Conservation (phyloP, 1,140 invertebrate genomes). For the Mizuhopecten yessoensis region DNA sequence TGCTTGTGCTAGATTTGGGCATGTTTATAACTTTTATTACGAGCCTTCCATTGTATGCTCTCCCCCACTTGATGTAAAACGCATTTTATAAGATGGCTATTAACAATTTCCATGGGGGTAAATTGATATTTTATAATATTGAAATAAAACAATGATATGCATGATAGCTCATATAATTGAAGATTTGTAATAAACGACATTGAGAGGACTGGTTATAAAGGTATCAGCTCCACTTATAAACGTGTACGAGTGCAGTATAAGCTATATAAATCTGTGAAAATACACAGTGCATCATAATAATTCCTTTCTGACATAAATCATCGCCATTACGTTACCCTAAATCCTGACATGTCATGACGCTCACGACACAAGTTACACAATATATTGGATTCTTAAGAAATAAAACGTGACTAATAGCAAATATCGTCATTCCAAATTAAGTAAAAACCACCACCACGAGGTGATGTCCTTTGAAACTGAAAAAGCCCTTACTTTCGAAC, state of each 20-base stretch:
- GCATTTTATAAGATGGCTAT: background rate
- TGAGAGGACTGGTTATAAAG: background rate
- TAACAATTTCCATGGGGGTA: constrained; percentile 16
- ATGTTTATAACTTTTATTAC: background rate
- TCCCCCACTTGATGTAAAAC: background rate
- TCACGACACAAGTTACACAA: background rate
- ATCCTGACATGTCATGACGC: background rate
- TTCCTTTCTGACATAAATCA: constrained; percentile 42
- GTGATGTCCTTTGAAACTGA: constrained; percentile 50
- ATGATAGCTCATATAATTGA: background rate
- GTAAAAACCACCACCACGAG: background rate
- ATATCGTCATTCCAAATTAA: constrained; percentile 41
- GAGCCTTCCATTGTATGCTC: background rate
- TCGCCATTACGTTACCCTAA: background rate
- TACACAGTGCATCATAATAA: constrained; percentile 43
- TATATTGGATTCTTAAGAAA: constrained; percentile 48
- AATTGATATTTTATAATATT: constrained; percentile 18
- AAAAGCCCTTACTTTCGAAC: constrained; percentile 46
- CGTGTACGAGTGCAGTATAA: constrained; percentile 9
- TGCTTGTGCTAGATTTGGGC: background rate
- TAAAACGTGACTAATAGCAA: constrained; percentile 48
- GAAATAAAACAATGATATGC: background rate
- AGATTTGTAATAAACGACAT: background rate
- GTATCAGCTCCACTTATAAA: background rate
- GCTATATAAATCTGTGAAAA: constrained; percentile 53